Conservation (phyloP, 2,797 vertebrate species). For the Loris lydekkerianus region DNA sequence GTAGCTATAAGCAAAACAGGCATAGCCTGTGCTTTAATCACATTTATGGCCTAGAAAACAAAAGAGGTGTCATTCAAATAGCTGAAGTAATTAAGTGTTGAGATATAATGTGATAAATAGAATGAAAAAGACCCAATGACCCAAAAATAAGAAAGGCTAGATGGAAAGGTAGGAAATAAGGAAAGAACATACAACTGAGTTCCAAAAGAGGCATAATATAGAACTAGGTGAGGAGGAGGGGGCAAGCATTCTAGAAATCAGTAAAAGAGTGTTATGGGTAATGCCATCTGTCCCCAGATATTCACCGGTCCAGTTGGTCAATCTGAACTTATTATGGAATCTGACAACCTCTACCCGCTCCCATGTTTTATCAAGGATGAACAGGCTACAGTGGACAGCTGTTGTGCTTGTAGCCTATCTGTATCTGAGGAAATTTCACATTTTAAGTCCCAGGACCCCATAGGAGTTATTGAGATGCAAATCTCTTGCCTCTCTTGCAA, state of each 20-base stretch:
- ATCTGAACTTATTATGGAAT: neutral
- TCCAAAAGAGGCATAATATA: neutral
- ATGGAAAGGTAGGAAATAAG: neutral
- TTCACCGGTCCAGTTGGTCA: neutral
- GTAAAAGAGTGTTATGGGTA: neutral
- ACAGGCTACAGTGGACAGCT: neutral
- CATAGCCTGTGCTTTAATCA: neutral
- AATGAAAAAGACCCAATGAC: conserved; percentile 19
- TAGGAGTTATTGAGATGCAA: neutral
- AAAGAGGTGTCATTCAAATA: neutral
- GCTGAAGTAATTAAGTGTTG: neutral
- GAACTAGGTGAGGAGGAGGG: neutral
- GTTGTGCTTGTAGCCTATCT: neutral
- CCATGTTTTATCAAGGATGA: neutral
- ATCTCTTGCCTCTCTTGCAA: neutral
- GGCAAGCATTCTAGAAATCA: neutral
- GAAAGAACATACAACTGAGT: neutral
- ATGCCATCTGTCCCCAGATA: neutral
- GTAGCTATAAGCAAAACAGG: neutral
- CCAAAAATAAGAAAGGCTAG: neutral
- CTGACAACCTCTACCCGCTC: neutral
- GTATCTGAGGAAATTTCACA: neutral
- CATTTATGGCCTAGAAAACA: neutral
- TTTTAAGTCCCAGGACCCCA: neutral
- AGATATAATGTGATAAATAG: neutral